Conservation (phyloP, 2,113 vertebrate genomes). For the Podiceps cristatus region DNA sequence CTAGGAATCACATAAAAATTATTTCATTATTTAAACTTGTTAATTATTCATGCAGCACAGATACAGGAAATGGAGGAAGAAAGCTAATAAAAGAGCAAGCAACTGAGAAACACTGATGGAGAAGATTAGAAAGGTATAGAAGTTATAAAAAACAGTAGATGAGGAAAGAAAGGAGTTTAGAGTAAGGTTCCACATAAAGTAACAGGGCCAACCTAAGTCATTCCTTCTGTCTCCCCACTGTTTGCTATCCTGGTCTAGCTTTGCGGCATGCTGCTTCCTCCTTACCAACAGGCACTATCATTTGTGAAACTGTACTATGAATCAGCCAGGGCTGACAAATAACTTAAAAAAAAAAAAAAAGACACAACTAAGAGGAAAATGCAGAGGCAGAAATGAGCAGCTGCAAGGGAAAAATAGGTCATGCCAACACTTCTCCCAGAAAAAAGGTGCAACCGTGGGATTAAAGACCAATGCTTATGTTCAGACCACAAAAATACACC, state of each 20-base stretch:
- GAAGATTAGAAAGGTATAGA: not conserved
- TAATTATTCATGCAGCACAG: conserved; percentile 55
- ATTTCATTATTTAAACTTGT: conserved; percentile 44
- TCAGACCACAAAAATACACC: not conserved
- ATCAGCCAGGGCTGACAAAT: conserved; percentile 28
- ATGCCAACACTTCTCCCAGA: not conserved
- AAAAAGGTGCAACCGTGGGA: not conserved
- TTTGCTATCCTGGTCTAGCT: not conserved
- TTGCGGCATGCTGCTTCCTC: not conserved
- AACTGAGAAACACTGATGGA: not conserved
- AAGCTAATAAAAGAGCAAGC: not conserved
- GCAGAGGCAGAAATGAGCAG: not conserved
- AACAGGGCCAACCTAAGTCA: not conserved
- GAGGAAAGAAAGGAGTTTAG: not conserved
- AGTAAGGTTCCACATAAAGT: not conserved
- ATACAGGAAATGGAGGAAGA: not conserved
- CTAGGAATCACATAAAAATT: conserved; percentile 53
- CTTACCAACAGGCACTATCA: not conserved
- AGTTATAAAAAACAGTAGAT: not conserved
- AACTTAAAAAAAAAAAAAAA: not conserved
- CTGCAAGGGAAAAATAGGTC: conserved; percentile 39
- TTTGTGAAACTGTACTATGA: not conserved
- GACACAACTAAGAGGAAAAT: not conserved
- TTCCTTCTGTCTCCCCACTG: not conserved
- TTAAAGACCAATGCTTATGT: not conserved